These are phyloP conservation scores for Hirtodrosophila cameraria DNA, from an alignment of 2,888 invertebrate species.

Conservation along the genomic window DNA sequence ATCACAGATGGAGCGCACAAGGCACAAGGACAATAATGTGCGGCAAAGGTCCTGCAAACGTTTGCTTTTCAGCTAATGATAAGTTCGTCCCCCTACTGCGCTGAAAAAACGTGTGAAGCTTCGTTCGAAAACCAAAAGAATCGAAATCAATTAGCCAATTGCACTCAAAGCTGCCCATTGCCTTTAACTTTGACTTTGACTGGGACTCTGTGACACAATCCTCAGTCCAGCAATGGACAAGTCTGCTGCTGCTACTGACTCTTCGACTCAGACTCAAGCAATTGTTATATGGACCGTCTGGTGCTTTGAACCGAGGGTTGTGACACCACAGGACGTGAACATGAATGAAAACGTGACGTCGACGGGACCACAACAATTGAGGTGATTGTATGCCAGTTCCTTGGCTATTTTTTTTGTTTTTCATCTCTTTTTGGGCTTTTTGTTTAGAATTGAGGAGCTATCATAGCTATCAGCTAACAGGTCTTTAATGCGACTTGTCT, in stretches of 20 bases:
- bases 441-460: slow-evolving; percentile 10
- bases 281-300: slow-evolving; percentile 61
- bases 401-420: slow-evolving; percentile 4
- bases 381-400: slow-evolving; percentile 45
- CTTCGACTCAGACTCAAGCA: too few relatives aligned
- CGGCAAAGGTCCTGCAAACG: slow-evolving; percentile 68
- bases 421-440: slow-evolving; percentile 6
- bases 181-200: slow-evolving; percentile 47
- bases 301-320: slow-evolving; percentile 58
- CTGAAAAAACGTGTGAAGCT: slow-evolving; percentile 66
- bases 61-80: slow-evolving; percentile 65
- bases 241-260: background rate
- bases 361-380: slow-evolving; percentile 57
- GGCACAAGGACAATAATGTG: slow-evolving; percentile 58
- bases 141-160: slow-evolving; percentile 83
- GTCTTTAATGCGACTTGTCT: slow-evolving; percentile 18
- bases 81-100: slow-evolving; percentile 31
- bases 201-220: too few relatives aligned
- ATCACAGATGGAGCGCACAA: slow-evolving; percentile 62
- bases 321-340: slow-evolving; percentile 29
- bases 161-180: slow-evolving; percentile 68
- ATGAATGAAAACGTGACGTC: slow-evolving; percentile 32
- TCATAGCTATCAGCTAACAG: slow-evolving; percentile 23
- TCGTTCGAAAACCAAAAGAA: slow-evolving; percentile 63
- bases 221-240: slow-evolving; percentile 5